A percentile compares a stretch with the other conserved stretches of the same genome.
Conservation (phyloP, 1,140 invertebrate genomes). For the Ips typographus region DNA sequence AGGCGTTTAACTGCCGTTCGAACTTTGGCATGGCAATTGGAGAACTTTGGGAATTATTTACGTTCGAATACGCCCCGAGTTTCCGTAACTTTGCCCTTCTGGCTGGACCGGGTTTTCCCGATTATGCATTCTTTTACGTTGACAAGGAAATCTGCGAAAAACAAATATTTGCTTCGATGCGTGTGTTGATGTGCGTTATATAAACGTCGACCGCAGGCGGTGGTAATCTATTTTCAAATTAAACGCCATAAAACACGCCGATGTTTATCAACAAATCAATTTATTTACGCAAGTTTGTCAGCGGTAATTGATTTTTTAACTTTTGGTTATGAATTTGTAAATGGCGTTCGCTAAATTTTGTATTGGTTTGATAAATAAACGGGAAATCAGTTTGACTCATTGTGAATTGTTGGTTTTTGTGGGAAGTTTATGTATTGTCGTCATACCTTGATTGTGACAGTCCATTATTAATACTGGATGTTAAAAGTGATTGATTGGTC, state of each 20-base stretch:
- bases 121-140: too few species aligned
- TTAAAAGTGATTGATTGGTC: too few species aligned
- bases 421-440: too few species aligned
- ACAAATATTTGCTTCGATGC: not conserved
- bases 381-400: too few species aligned
- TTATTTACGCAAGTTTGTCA: slow-evolving; percentile 5
- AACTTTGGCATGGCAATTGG: slow-evolving; percentile 29
- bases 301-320: slow-evolving; percentile 7
- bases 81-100: not conserved
- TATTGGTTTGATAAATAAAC: too few species aligned
- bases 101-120: too few species aligned
- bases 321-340: not conserved
- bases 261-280: slow-evolving; percentile 5
- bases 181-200: not conserved
- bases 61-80: slow-evolving; percentile 11
- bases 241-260: slow-evolving; percentile 6
- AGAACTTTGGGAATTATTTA: slow-evolving; percentile 30
- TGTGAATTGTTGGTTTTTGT: too few species aligned
- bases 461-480: too few species aligned
- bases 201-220: not conserved
- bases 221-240: slow-evolving; percentile 12
- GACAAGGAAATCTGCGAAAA: not conserved
- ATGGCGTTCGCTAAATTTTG: not conserved
- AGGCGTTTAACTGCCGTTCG: slow-evolving; percentile 20
- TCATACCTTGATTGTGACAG: too few species aligned